phyloP scores from a whole-genome alignment of 1,140 invertebrate genomes.

The Dufourea novaeangliae region DNA sequence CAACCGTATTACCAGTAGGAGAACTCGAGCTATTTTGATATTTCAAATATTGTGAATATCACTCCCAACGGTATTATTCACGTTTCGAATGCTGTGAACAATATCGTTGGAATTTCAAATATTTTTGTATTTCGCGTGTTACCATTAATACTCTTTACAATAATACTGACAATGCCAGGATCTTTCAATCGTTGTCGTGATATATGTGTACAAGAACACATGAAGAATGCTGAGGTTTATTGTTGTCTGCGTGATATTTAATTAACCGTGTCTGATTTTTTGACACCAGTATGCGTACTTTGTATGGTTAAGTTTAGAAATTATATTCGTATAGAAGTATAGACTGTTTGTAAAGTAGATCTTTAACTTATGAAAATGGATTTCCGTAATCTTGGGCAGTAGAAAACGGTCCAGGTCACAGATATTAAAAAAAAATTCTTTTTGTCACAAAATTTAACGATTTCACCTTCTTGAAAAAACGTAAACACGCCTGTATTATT shows the following conservation, averaged over 20 bases:
- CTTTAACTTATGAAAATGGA: background rate
- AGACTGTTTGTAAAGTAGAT: background rate
- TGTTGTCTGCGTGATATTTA: constrained; percentile 19
- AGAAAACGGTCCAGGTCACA: background rate
- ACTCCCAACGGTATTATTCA: background rate
- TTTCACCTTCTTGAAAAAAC: too few species aligned
- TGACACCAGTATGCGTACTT: background rate
- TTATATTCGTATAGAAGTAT: constrained; percentile 27
- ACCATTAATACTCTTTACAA: constrained; percentile 24
- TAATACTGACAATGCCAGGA: constrained; percentile 5
- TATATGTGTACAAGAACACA: background rate
- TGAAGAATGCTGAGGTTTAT: background rate
- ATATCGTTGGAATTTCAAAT: constrained; percentile 25
- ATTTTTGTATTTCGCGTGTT: constrained; percentile 35
- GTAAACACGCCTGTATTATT: too few species aligned
- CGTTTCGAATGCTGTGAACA: constrained; percentile 10
- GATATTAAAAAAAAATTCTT: too few species aligned
- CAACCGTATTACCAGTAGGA: background rate
- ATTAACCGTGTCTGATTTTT: background rate
- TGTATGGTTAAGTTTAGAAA: background rate
- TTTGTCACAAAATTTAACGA: too few species aligned
- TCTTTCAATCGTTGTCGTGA: background rate
- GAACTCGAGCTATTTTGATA: constrained; percentile 35
- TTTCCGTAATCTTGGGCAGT: background rate
- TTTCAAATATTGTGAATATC: constrained; percentile 6